Evolutionary conservation across 2,797 vertebrate species (phyloP).

Genomic region (Euphonia xanthogaster): DNA sequence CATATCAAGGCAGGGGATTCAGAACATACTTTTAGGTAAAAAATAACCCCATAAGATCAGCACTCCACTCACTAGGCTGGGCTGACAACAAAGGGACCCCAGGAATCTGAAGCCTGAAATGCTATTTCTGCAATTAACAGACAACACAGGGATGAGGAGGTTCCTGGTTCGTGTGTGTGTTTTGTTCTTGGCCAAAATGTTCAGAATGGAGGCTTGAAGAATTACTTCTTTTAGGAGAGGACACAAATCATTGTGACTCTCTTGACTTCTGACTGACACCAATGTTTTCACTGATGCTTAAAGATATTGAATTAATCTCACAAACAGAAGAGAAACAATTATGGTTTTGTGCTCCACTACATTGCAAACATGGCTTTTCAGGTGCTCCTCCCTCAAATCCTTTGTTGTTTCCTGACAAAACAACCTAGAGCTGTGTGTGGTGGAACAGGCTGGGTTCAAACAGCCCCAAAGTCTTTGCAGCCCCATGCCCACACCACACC

Average conservation of each 20-base stretch:
- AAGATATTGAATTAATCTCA: not conserved
- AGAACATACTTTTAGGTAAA: not conserved
- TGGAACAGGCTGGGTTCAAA: not conserved
- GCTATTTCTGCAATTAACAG: not conserved
- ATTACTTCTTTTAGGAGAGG: not conserved
- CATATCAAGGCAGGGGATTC: not conserved
- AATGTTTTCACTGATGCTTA: not conserved
- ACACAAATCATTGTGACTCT: fast-evolving
- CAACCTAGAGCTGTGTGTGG: not conserved
- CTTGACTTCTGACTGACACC: not conserved
- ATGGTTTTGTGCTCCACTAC: not conserved
- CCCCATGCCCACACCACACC: not conserved
- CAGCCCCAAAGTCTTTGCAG: not conserved
- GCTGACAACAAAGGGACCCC: not conserved
- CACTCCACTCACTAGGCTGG: not conserved
- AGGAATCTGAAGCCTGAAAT: not conserved
- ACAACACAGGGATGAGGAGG: not conserved
- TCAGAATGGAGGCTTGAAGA: not conserved
- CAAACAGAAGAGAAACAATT: not conserved
- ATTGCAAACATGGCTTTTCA: not conserved
- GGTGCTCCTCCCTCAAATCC: not conserved
- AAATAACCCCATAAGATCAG: not conserved
- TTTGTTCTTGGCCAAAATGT: not conserved
- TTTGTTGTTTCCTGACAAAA: not conserved
- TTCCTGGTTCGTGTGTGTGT: not conserved